These are phyloP conservation scores for Heliconius charithonia DNA, from an alignment of 2,888 invertebrate species.

Conservation along the genomic window DNA sequence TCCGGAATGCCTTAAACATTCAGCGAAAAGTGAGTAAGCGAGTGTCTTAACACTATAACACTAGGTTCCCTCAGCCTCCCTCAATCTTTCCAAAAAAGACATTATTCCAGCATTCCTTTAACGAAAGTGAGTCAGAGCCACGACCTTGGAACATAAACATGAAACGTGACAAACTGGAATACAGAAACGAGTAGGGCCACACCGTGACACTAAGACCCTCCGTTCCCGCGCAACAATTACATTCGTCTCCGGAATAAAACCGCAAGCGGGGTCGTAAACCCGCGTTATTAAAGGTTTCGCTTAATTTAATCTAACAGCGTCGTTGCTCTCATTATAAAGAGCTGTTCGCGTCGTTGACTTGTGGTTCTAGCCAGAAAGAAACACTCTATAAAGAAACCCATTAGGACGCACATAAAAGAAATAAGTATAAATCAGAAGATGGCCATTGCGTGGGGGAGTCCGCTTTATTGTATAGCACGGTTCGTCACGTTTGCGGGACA, in stretches of 20 bases:
- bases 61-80: too few species aligned
- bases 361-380: slow-evolving; percentile 62
- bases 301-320: slow-evolving; percentile 66
- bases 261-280: slow-evolving; percentile 48
- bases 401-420: slow-evolving; percentile 78
- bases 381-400: slow-evolving; percentile 72
- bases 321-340: slow-evolving; percentile 53
- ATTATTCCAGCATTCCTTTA: background rate
- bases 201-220: slow-evolving; percentile 42
- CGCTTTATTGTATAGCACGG: slow-evolving; percentile 71
- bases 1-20: too few species aligned
- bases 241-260: slow-evolving; percentile 51
- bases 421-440: slow-evolving; percentile 79
- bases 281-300: slow-evolving; percentile 56
- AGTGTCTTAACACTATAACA: too few species aligned
- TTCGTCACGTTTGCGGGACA: slow-evolving; percentile 73
- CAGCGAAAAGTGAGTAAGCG: too few species aligned
- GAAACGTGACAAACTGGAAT: slow-evolving; percentile 31
- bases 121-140: slow-evolving; percentile 1
- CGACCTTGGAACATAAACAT: slow-evolving; percentile 10
- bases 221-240: slow-evolving; percentile 47
- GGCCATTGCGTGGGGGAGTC: slow-evolving; percentile 72
- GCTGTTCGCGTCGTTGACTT: slow-evolving; percentile 59
- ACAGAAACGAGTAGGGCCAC: slow-evolving; percentile 25
- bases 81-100: too few species aligned